Evolutionary conservation across 2,888 invertebrate genomes (phyloP).

Genomic region (Apamea epomidion): DNA sequence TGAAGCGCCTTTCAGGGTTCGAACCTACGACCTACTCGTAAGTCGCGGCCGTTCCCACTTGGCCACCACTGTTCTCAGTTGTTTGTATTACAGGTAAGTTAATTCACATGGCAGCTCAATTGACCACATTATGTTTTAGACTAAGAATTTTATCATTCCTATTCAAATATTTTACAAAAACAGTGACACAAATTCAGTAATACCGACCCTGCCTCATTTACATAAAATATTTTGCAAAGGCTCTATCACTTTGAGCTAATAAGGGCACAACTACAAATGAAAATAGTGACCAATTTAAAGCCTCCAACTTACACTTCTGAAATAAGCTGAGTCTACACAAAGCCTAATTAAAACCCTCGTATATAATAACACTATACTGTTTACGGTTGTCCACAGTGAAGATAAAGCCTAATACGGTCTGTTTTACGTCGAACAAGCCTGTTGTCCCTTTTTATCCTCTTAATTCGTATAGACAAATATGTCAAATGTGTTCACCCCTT

Average conservation of each 20-base stretch:
- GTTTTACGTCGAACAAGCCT: slow-evolving; percentile 17
- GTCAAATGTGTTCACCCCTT: slow-evolving; percentile 29
- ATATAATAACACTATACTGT: slow-evolving; percentile 34
- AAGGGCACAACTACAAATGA: slow-evolving; percentile 29
- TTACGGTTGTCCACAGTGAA: slow-evolving; percentile 14
- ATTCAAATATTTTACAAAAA: background rate
- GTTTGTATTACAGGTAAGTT: background rate
- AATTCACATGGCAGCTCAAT: background rate
- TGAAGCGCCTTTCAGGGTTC: too few relatives aligned
- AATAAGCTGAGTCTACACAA: slow-evolving; percentile 49
- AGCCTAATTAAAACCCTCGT: slow-evolving; percentile 57
- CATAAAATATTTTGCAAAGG: slow-evolving; percentile 17
- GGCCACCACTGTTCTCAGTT: too few relatives aligned
- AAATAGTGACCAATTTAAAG: slow-evolving; percentile 34
- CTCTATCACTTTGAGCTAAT: slow-evolving; percentile 23
- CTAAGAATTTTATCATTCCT: background rate
- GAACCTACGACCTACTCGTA: too few relatives aligned
- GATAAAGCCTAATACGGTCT: slow-evolving; percentile 40
- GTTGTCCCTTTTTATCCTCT: slow-evolving; percentile 46
- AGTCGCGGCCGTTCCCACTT: too few relatives aligned
- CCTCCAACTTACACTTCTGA: slow-evolving; percentile 10
- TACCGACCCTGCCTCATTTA: slow-evolving; percentile 1
- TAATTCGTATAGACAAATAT: slow-evolving; percentile 37
- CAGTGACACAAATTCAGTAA: slow-evolving; percentile 9
- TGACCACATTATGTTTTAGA: background rate